Base-by-base conservation (phyloP, 2,888 invertebrate genomes). In the Tillus elongatus region DNA sequence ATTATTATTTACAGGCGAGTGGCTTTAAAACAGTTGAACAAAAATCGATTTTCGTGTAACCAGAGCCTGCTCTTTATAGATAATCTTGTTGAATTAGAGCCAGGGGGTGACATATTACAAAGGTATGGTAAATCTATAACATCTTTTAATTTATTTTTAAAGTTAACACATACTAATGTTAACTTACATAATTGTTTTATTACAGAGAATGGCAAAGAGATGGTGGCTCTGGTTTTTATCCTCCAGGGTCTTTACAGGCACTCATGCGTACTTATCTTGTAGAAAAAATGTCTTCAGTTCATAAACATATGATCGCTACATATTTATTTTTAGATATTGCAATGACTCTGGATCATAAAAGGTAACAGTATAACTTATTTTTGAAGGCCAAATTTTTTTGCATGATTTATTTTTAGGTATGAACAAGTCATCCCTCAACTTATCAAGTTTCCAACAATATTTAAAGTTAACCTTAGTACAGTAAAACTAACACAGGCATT, bases 321-420 rank as follows among this genome's bases (percentile, higher is more conserved):
- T 93, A 93, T 52, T 68, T 89, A 2, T 72, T 92, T 34, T 70
- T 89, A 46, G 92, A 93, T 57, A 71, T 92, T 43, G 80, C 82
- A 19, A 78, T 76, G 69, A 66, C 77, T 2, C 71, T 81, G 32
- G 77, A 81, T 47, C 76, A 11, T 6, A 9, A 12, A 9, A 31
- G 13, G 32, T 6, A 31, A 31, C 8, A 31, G 9, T 31, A 6
- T 31, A 8, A 13, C 13, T 14, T 19, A 8, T 19, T 19, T 19
- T 19, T 19, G 24, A n/a, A 6, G 11, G 3, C 14, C 3, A 36
- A 13, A n/a, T 28, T 30, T 39, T 27, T 12, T 28, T 29, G 3
- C 30, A 4, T 19, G 3, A 3, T 34, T 36, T 42, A 40, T 33
- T 49, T 47, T 8, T 45, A 73, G 74, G 24, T 73, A 75, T 44